phyloP scores from a whole-genome alignment of 2,797 vertebrate species.

The Anas bahamensis region DNA sequence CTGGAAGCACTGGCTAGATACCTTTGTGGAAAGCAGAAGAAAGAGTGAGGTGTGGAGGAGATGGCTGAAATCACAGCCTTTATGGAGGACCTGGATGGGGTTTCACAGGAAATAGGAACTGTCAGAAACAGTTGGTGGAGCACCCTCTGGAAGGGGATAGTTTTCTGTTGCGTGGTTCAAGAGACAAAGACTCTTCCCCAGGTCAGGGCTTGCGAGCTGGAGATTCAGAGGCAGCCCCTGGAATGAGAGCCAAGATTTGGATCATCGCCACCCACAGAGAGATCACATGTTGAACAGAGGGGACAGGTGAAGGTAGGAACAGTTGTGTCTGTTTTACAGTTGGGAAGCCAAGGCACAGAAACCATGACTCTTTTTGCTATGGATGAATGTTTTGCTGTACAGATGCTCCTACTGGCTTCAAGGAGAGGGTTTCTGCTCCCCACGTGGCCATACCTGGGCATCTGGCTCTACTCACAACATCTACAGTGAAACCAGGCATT shows the following conservation, averaged over 20 bases:
- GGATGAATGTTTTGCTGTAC: not conserved
- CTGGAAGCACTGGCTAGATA: not conserved
- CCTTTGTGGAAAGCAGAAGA: not conserved
- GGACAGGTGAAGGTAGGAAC: not conserved
- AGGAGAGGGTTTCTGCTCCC: not conserved
- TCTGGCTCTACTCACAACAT: not conserved
- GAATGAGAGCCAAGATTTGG: not conserved
- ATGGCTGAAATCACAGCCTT: not conserved
- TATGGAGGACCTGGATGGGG: not conserved
- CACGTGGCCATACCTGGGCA: not conserved
- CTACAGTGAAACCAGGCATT: not conserved
- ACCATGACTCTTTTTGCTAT: not conserved
- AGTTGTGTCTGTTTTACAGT: not conserved
- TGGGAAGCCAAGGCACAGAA: not conserved
- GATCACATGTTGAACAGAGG: not conserved
- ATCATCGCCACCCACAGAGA: not conserved
- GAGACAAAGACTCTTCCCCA: not conserved
- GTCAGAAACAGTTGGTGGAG: not conserved
- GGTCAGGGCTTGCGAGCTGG: not conserved
- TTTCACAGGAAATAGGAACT: not conserved
- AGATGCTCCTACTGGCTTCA: not conserved
- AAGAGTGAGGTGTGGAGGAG: not conserved
- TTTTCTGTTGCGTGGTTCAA: not conserved
- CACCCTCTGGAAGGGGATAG: not conserved
- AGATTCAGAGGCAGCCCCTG: not conserved